Percentiles rank a stretch among this genome's conserved stretches.
These are phyloP conservation scores for Nephrotoma appendiculata DNA, from an alignment of 2,888 invertebrate species.

Conservation along the genomic window DNA sequence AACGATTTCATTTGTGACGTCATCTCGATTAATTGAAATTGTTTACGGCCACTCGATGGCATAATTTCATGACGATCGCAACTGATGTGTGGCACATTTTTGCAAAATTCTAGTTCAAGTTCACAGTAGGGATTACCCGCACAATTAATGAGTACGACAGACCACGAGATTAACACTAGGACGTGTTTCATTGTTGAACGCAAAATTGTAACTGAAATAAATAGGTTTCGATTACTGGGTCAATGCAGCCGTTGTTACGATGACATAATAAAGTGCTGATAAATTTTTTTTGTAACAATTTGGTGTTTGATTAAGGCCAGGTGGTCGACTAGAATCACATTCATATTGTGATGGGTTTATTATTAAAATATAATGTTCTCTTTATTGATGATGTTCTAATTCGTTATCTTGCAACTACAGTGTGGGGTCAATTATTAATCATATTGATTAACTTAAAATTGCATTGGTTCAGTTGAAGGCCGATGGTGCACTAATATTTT, in stretches of 20 bases:
- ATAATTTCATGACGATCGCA: background rate
- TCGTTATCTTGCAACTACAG: background rate
- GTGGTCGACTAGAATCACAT: background rate
- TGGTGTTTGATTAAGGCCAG: background rate
- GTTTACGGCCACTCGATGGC: background rate
- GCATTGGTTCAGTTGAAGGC: background rate
- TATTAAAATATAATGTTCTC: background rate
- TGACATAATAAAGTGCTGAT: background rate
- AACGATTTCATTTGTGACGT: background rate
- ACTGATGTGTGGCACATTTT: background rate
- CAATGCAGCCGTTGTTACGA: background rate
- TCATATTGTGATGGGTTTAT: background rate
- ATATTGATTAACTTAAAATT: background rate
- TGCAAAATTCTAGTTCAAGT: background rate
- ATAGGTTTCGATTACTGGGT: background rate
- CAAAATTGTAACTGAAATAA: background rate
- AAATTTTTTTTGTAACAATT: background rate
- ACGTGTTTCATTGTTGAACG: background rate
- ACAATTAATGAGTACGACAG: background rate
- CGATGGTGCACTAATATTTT: no score
- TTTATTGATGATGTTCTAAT: background rate
- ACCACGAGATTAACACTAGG: background rate
- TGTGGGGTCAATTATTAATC: background rate
- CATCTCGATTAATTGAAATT: background rate
- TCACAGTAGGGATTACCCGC: background rate